Evolutionary conservation across 2,113 vertebrate species (phyloP), one percentile per base, ranked within the genome.

Genomic region (Bos javanicus): DNA sequence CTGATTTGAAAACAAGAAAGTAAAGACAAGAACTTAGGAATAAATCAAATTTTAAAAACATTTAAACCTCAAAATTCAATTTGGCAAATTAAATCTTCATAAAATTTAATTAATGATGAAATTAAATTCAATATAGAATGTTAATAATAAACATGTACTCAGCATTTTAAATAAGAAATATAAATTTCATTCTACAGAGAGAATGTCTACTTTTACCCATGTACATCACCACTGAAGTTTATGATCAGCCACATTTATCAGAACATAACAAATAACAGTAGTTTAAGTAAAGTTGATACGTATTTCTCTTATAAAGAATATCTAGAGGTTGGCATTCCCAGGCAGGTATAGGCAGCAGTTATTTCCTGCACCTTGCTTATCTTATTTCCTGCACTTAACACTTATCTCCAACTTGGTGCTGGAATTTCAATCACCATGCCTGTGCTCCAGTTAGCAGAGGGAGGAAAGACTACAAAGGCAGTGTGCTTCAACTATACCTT

Each of bases 41-140:
- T 56, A 97, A 93, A 43, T 93, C 39, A 80, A 86, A 46, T 78
- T 62, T 96, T 12, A 21, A 67, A 64, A 86, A 76, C 78, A 14
- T 83, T 94, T 12, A 71, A 94, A 62, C 1, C 3, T 93, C 6
- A 50, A 13, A 82, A 54, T 94, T 93, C 43, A 91, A 39, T 28
- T 33, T 57, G 16, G 5, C 16, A 76, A 59, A 62, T 88, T 48
- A 30, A 91, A 54, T 81, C 10, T 39, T 23, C 10, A 60, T 76
- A 90, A 87, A 62, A 90, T 43, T 43, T 74, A 43, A 54, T 56
- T 90, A 81, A 43, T 94, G 36, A 64, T 52, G 6, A n/a, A 50
- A 30, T n/a, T 89, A 50, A 64, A 43, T 93, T 60, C 5, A 86
- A n/a, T 71, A 43, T 54, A 81, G 7, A 74, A 39, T 62, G 9